Base-by-base conservation (phyloP, 2,888 invertebrate species). In the Diadromus collaris region DNA sequence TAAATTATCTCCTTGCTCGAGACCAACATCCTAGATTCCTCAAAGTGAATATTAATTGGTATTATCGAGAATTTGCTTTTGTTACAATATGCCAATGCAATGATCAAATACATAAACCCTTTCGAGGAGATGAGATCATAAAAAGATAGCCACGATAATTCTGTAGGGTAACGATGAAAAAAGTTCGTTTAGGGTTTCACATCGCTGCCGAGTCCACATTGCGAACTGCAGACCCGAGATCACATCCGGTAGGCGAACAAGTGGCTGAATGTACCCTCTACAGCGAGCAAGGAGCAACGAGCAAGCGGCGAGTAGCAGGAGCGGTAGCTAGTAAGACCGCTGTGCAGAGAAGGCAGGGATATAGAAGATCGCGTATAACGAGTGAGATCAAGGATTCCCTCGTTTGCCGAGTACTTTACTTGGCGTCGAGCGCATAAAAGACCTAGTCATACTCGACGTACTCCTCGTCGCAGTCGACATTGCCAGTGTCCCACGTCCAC, bases 321-420 rank as follows among this genome's bases (percentile, higher is more conserved):
- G 51, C 24, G 24, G 51, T 24, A 29, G 29, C 41, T 9, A 9
- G 58, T 5, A 60, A 19, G 19, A 27, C 19, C 19, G 19, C 44
- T 32, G 58, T 21, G 21, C 41, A 29, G 41, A 38, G 7, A 32
- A 24, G 51, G 24, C 21, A 63, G 34, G 65, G 65, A 51, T 64
- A 75, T 58, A 58, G 48, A 71, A 71, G 58, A 67, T 56, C 51
- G 34, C 34, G 64, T 68, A 64, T 79, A 68, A 72, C 78, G 76
- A 77, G 68, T 79, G 71, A 78, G 79, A 83, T 81, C 80, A 83
- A 83, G 83, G 65, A 83, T 78, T 79, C 79, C 61, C 81, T 81
- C 84, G 78, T 83, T 82, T 81, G 71, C 80, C 81, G 75, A 83
- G 81, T 82, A 82, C 83, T 84, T 76, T 82, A 76, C 75, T 81